Evolutionary conservation across 1,140 invertebrate species (phyloP), one percentile per base, ranked within the genome.

Genomic region (Druon quercuslanigerum): DNA sequence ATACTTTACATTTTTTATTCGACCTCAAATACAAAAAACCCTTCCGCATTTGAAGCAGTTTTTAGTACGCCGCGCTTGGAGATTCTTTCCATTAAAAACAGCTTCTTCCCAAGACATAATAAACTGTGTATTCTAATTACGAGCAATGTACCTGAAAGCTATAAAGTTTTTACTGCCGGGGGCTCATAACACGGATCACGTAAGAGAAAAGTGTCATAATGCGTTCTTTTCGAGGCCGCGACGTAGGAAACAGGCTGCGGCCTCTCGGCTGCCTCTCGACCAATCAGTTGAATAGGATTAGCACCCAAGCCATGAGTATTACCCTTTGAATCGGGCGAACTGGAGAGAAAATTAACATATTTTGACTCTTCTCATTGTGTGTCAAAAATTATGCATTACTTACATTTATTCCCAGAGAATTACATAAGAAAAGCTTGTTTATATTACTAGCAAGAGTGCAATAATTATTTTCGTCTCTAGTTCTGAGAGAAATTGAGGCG

Each of bases 291-390:
- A 66, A n/a, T 46, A 14, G 40, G 2, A 66, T 66, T 66, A 40
- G 60, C 60, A 40, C 40, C 12, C 60, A n/a, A 40, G 14, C 46
- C 25, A 14, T 40, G 6, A 2, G 4, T 40, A 66, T 40, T 40
- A 20, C 33, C 33, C 60, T n/a, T 20, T 14, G 16, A 40, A 66
- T 66, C 40, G 13, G 60, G 7, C 60, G 60, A 66, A 46, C n/a
- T 16, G 9, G 60, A n/a, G 33, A 40, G 25, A 16, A 46, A 77
- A 82, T 83, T 84, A 83, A 82, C 82, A 83, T 79, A 82, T 75
- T 79, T 80, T 75, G 80, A 75, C 80, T 77, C 71, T 60, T 73
- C 82, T 81, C 56, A 78, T 76, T 17, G 7, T 7, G 6, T 19
- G 16, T 9, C 19, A 54, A 17, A 17, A 11, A 17, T 1, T 5